Evolutionary conservation across 2,888 invertebrate genomes (phyloP), one percentile per base, ranked within the genome.

Genomic region (Bugula neritina): DNA sequence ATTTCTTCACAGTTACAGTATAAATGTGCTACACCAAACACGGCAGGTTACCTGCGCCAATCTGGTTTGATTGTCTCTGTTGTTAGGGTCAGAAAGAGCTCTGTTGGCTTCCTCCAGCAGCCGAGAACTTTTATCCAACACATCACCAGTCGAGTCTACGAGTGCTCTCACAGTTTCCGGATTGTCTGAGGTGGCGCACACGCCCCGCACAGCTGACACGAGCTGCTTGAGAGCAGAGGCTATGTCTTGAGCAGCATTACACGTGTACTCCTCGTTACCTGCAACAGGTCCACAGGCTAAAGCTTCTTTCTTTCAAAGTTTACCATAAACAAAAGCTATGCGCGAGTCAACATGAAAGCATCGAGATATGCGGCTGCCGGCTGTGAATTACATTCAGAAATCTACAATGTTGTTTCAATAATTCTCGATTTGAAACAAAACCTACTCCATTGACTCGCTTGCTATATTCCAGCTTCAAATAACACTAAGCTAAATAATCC

Each of bases 21-120:
- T n/a, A n/a, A n/a, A n/a, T n/a, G n/a, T n/a, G n/a, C n/a, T n/a
- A n/a, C n/a, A n/a, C n/a, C n/a, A n/a, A n/a, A n/a, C n/a, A n/a
- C n/a, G n/a, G 43, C 17, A 43, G 5, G 43, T 43, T 57, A 92
- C 90, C 75, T 89, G 89, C 21, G 90, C 90, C 57, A 95, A 86
- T 75, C 88, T 86, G 71, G 85, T 86, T 55, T 86, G 86, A 74
- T 85, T 85, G 35, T 89, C 88, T 0, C 89, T 87, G 35, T 87
- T 85, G 71, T 89, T 89, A 0, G 90, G 89, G 73, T 88, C 88
- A 76, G 88, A 88, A 73, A 92, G 85, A 78, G 90, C 90, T n/a
- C 87, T 87, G 81, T 91, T 90, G 0, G 94, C 92, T 77, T 93
- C 93, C 80, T 91, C 91, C 73, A 94, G 90, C 21, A 93, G 88